Base-by-base conservation (phyloP, 1,140 invertebrate species). In the Xylocopa sonorina region DNA sequence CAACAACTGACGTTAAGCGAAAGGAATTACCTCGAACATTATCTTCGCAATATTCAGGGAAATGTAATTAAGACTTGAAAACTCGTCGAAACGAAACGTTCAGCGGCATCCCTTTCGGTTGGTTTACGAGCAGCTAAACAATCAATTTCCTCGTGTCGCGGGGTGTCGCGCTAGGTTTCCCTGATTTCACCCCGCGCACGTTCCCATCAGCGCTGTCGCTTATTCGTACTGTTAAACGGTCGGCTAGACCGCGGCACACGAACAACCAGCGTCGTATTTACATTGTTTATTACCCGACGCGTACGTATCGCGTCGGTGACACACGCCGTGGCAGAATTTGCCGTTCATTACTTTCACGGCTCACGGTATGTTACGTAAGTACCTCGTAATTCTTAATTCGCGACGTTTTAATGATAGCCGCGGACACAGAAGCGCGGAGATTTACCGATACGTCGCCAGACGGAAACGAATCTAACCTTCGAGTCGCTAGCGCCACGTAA, bases 381-480 rank as follows among this genome's bases (percentile, higher is more conserved):
- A 60, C 55, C 75, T 71, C 75, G 34, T 78, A 78, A 71, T 78
- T 78, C 66, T 78, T 78, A 78, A 78, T 78, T 71, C 53, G 55
- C 66, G 75, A 78, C 66, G 66, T 71, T 71, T 71, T 78, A 78
- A 78, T 60, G 75, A 78, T 78, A 71, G 41, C 41, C 75, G 43
- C 24, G 46, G 48, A 78, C 75, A 78, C 75, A 78, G 75, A 60
- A 78, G 75, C 75, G 48, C 64, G 9, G 46, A 60, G 75, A 78
- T 78, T 78, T 78, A 71, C 55, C 66, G 75, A 78, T 71, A 78
- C 32, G 43, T 78, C 21, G 55, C 32, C 12, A 50, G 66, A 62
- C 34, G 27, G 55, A 78, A 60, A 69, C 46, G 53, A 58, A 78
- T 71, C 60, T 51, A 41, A 50, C 34, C 32, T 50, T 60, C 34